Base-by-base conservation (phyloP, 2,797 vertebrate species). In the Microctenopoma lineatum region DNA sequence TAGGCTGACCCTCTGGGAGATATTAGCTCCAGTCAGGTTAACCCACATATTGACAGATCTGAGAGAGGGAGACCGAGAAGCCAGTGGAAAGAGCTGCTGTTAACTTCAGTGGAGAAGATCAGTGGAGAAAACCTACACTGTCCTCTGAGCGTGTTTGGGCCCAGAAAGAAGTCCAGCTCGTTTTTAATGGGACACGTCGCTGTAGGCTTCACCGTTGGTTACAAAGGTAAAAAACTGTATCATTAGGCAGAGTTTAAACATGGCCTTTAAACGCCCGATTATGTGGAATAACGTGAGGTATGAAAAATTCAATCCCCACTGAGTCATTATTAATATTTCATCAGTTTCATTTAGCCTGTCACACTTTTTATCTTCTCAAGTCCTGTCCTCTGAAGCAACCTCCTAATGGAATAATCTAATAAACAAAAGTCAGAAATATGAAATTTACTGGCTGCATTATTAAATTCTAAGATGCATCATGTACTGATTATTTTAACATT, bases 81-180 rank as follows among this genome's bases (percentile, higher is more conserved):
- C 57, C 1, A 34, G 47, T 76, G 75, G 79, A 83, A 72, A 59
- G 29, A n/a, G 44, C 61, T 46, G 27, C 36, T 75, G 65, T 77
- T 65, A n/a, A 5, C 11, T 64, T 51, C 29, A n/a, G n/a, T n/a
- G n/a, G n/a, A n/a, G n/a, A n/a, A n/a, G 39, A 54, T 73, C 81
- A 71, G 69, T 21, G 32, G 63, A 76, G 72, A 64, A 81, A 84
- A 63, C 47, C 69, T 63, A 54, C 70, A 65, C 60, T 69, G 77
- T 70, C 62, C 70, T 70, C 56, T 71, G 51, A 70, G 57, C 21
- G 7, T 56, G 45, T 66, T 39, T 55, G 6, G 45, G 47, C 69
- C 13, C 63, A 50, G 4, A 53, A 70, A 55, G 53, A 67, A 67
- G 62, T 42, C 60, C 38, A 61, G 60, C 21, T 21, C 26, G 27